These are phyloP conservation scores for Micronisus gabar DNA, from an alignment of 2,113 vertebrate genomes.

Conservation along the genomic window DNA sequence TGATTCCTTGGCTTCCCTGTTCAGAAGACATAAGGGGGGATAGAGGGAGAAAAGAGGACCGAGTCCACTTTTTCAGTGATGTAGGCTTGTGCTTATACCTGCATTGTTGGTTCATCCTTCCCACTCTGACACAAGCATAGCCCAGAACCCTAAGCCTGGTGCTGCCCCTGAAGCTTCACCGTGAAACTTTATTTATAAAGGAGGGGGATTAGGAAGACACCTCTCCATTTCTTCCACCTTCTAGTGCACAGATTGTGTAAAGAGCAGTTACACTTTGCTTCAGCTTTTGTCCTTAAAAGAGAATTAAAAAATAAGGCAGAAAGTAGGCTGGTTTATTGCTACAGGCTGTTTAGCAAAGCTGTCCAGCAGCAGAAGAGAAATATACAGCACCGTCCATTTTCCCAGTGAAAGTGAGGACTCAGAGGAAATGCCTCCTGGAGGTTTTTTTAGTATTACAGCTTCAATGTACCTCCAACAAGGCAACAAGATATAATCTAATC, in stretches of 20 bases:
- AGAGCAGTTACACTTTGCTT: not conserved
- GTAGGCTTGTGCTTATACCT: not conserved
- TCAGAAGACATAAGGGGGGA: not conserved
- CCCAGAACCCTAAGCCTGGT: not conserved
- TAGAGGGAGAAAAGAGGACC: not conserved
- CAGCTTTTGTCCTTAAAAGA: not conserved
- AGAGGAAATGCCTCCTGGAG: not conserved
- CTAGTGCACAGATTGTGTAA: not conserved
- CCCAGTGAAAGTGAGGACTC: not conserved
- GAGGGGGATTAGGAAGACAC: not conserved
- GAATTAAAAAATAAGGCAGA: not conserved
- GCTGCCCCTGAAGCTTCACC: not conserved
- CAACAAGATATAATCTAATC: slow-evolving; percentile 7
- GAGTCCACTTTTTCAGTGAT: not conserved
- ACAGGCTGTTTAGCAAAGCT: not conserved
- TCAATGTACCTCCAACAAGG: not conserved
- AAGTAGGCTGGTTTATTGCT: not conserved
- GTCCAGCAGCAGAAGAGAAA: not conserved
- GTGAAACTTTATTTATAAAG: not conserved
- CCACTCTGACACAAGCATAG: fast-evolving
- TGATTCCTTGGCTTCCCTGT: not conserved
- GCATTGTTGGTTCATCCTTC: not conserved
- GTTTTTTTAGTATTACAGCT: not conserved
- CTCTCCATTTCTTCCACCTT: not conserved
- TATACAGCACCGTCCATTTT: not conserved